Base-by-base conservation (phyloP, 2,113 vertebrate species). In the Eudyptes chrysolophus region DNA sequence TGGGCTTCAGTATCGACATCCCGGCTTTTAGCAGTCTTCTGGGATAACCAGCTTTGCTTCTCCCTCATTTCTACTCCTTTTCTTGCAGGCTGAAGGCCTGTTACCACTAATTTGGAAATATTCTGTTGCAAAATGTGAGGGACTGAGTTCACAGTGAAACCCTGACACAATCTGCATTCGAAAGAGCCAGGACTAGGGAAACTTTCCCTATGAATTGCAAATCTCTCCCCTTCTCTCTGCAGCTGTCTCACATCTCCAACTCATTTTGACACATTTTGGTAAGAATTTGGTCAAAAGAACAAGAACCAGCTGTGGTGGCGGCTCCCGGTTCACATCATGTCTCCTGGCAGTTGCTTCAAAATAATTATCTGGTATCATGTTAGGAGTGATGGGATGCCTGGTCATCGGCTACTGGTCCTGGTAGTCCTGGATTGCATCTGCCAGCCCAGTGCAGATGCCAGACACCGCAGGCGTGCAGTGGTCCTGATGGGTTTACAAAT, bases 291-390 rank as follows among this genome's bases (percentile, higher is more conserved):
- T 48, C 21, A 34, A 55, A 88, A 72, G 76, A 77, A 44, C 16
- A 58, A 75, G 62, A 62, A 24, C 11, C 29, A 74, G 40, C 25
- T 54, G 40, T 44, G n/a, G 32, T 57, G 21, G 7, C 61, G 57
- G 13, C 19, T 75, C 54, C 61, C 3, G 0, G 4, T 42, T 55
- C 4, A 0, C 48, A 16, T 55, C 16, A 17, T 8, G 4, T 34
- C 51, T 79, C 46, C 44, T 61, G 36, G 86, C 68, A 69, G 40
- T 13, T 38, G 55, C 26, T 79, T 52, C 21, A 22, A 25, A 57
- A 55, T 36, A 11, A 30, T 82, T 34, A 54, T 26, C 7, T 1
- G 54, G 3, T 20, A 21, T 52, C 29, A 25, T 18, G 38, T 66
- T 11, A 36, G 60, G 26, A 61, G 60, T 7, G 26, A 61, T 34